Base-by-base conservation (phyloP, 2,797 vertebrate genomes). In the Euthynnus affinis region DNA sequence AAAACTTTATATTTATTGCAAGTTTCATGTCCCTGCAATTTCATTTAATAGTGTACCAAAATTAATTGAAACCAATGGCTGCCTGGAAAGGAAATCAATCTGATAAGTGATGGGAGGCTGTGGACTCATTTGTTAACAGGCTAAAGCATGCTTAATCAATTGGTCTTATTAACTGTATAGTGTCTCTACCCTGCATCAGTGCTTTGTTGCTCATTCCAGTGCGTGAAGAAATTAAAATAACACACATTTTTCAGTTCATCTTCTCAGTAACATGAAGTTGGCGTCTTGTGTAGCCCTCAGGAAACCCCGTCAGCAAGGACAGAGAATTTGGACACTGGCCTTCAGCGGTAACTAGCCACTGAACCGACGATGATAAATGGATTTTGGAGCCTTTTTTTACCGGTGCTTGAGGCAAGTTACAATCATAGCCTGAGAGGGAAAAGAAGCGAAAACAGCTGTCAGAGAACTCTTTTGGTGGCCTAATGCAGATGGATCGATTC, bases 401-500 rank as follows among this genome's bases (percentile, higher is more conserved):
- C 71, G 71, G 18, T 6, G 60, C 59, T 52, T 9, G 64, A 18
- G 48, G 74, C 8, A 17, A 68, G 49, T 74, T 59, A 59, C 74
- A 67, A 58, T 82, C 64, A 48, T 2, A 46, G 69, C 74, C 6
- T 7, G 18, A 10, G 49, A 66, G 52, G 37, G 18, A 61, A 55
- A 61, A 51, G 77, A 70, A 40, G 56, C 42, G 51, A 74, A 81
- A 78, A 75, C 75, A 81, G 68, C 78, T 71, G 71, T 67, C 83
- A 78, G 46, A 78, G 46, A 48, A 67, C 52, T 75, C 23, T 49
- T 60, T 52, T 7, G 56, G 71, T 10, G 56, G 42, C 22, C 49
- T 83, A 75, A 85, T 75, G 78, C 53, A 76, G 79, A 85, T 22
- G 58, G 79, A 82, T 75, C 12, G 75, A 81, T 63, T 22, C 2